Base-by-base conservation (phyloP, 2,797 vertebrate species). In the Parotocinclus haroldoi region DNA sequence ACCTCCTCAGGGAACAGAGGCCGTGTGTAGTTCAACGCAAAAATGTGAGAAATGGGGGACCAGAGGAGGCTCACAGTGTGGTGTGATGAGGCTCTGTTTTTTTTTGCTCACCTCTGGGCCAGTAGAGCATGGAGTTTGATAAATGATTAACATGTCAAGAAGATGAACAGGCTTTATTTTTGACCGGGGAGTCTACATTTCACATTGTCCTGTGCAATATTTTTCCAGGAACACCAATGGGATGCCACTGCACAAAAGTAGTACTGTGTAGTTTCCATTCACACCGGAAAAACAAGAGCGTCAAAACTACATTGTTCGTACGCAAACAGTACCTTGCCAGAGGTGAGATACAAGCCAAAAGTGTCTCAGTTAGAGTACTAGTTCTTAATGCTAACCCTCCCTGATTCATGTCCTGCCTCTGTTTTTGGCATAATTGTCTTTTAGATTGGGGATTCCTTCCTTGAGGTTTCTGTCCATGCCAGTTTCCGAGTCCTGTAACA, bases 21-120 rank as follows among this genome's bases (percentile, higher is more conserved):
- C 62, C 49, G 55, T 19, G 49, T 53, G 48, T 58, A 74, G 76
- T 77, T 79, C 75, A 80, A 78, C 76, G 73, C 65, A 75, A 78
- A 78, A 76, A 80, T 76, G 61, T 71, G 68, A 76, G 69, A 76
- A 74, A 78, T 73, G 73, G 50, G 7, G 54, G 45, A 48, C 69
- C 18, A 40, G 39, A 58, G 48, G 46, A 74, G 58, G 57, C 18
- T 64, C 13, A 7, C 12, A 19, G 36, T 38, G 68, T 64, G 44
- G 62, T 73, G 73, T 61, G 71, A 61, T 46, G 14, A 62, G 62
- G 9, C 27, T 13, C 27, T 71, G 65, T 67, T 73, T 65, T 60
- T 68, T 9, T 27, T 65, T 27, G 68, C 62, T 57, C 58, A 68
- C 52, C 52, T 63, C 40, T 56, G 51, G 42, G 42, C 48, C 48